These are phyloP conservation scores for Cosmia trapezina DNA, from an alignment of 2,888 invertebrate genomes.

Conservation along the genomic window DNA sequence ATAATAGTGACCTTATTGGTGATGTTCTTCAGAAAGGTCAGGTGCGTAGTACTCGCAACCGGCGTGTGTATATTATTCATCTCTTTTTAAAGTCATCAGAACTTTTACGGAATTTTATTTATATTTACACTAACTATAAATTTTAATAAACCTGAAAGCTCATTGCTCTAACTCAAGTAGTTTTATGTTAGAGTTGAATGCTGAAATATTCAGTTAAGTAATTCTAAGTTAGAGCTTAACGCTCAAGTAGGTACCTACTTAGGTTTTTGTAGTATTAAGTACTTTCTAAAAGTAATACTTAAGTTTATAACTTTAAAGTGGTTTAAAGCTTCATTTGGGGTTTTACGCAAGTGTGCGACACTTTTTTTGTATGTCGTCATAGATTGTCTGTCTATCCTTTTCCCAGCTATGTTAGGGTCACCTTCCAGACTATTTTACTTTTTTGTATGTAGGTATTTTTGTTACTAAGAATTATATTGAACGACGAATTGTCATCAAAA, in stretches of 20 bases:
- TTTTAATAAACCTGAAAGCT: background rate
- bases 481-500: too few species aligned
- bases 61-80: too few species aligned
- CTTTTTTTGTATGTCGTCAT: background rate
- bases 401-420: too few species aligned
- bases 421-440: too few species aligned
- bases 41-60: too few species aligned
- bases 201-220: slow-evolving; percentile 32
- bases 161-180: background rate
- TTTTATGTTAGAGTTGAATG: slow-evolving; percentile 20
- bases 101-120: background rate
- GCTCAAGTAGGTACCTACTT: slow-evolving; percentile 14
- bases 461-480: too few species aligned
- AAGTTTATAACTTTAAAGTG: slow-evolving; percentile 21
- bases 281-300: slow-evolving; percentile 22
- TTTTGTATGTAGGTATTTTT: background rate
- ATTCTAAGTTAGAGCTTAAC: slow-evolving; percentile 18
- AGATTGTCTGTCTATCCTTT: too few species aligned
- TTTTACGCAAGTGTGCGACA: background rate
- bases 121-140: background rate
- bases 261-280: slow-evolving; percentile 29
- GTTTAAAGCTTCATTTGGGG: slow-evolving; percentile 14
- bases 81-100: background rate
- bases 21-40: too few species aligned
- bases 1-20: too few species aligned